A percentile compares a stretch with the other conserved stretches of the same genome.
These are phyloP conservation scores for Callopanchax toddi DNA, from an alignment of 2,113 vertebrate genomes.

Conservation along the genomic window DNA sequence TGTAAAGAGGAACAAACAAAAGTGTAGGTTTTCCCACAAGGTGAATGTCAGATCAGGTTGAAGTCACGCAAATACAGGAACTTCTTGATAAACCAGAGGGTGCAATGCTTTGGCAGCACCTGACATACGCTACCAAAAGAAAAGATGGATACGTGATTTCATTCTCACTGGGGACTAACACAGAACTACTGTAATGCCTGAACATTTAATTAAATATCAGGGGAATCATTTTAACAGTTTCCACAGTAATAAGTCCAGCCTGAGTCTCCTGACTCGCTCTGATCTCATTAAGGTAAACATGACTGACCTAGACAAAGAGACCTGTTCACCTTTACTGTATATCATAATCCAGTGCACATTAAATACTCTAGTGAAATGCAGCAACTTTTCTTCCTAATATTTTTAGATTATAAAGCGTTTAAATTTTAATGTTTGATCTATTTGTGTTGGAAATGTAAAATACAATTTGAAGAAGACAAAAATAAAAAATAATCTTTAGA, in stretches of 20 bases:
- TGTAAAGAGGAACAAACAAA: no score
- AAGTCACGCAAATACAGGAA: neutral
- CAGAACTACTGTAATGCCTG: conserved; percentile 1
- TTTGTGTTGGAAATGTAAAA: no score
- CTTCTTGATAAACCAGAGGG: neutral
- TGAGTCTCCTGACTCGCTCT: neutral
- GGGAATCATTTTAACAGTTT: conserved; percentile 1
- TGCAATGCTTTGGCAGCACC: neutral
- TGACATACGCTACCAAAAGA: neutral
- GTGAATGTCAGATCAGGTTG: neutral
- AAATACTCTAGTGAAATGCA: no score
- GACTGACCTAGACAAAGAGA: neutral
- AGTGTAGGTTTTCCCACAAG: no score
- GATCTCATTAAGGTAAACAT: neutral
- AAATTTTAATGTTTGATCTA: no score
- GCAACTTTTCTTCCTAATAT: no score
- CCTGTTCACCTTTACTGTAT: no score
- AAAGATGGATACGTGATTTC: neutral
- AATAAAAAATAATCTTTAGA: no score
- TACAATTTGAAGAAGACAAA: no score
- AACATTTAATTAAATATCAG: conserved; percentile 10
- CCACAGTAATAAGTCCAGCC: neutral
- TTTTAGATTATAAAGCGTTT: no score
- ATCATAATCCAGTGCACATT: no score
- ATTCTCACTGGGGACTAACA: neutral